Conservation (phyloP, 2,113 vertebrate genomes). For the Phalacrocorax brasilianus region DNA sequence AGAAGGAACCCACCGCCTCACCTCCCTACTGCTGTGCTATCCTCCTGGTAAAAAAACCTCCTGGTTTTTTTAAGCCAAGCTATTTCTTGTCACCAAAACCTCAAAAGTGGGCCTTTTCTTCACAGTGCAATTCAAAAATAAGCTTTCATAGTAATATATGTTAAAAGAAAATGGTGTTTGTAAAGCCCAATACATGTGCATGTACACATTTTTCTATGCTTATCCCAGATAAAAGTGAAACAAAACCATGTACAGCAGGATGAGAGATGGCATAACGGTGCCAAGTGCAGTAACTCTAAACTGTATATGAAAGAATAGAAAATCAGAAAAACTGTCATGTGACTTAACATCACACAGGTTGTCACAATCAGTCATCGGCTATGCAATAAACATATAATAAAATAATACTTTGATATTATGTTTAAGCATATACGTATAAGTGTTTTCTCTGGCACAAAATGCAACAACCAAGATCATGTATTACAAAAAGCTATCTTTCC, state of each 20-base stretch:
- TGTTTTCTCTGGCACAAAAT: neutral
- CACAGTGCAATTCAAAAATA: neutral
- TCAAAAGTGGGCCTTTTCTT: neutral
- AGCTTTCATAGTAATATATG: neutral
- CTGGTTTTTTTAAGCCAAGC: neutral
- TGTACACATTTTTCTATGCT: neutral
- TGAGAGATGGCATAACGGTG: neutral
- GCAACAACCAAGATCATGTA: neutral
- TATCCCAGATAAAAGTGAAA: neutral
- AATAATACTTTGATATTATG: neutral
- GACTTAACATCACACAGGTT: neutral
- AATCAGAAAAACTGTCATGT: neutral
- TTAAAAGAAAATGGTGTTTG: neutral
- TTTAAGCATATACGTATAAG: neutral
- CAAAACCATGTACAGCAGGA: neutral
- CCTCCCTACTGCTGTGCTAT: neutral
- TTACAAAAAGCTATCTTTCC: neutral
- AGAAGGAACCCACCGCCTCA: neutral
- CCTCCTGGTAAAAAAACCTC: neutral
- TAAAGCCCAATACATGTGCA: neutral
- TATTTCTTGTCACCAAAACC: neutral
- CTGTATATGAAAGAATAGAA: neutral
- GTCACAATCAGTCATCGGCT: neutral
- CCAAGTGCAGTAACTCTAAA: neutral
- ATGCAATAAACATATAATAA: neutral